phyloP scores from a whole-genome alignment of 1,140 invertebrate species.

The Agraylea sexmaculata region DNA sequence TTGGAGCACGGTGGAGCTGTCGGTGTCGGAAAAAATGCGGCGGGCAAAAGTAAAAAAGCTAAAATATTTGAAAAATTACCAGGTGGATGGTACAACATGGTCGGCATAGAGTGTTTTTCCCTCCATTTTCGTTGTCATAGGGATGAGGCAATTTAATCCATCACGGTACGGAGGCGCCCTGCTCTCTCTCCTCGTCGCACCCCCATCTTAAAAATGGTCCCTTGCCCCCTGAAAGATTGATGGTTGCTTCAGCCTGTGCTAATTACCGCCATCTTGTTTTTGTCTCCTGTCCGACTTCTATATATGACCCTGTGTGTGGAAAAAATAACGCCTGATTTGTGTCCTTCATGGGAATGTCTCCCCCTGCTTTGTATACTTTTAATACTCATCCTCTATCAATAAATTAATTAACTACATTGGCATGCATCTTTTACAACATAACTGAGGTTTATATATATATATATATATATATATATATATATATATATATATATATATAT shows the following conservation, averaged over 20 bases:
- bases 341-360: too few species aligned
- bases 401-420: too few species aligned
- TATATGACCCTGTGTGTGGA: too few species aligned
- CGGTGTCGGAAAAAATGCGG: slow-evolving; percentile 19
- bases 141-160: slow-evolving; percentile 44
- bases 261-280: slow-evolving; percentile 4
- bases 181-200: slow-evolving; percentile 34
- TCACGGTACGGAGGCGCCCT: slow-evolving; percentile 33
- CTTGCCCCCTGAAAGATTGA: slow-evolving; percentile 1
- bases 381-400: too few species aligned
- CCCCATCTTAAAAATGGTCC: slow-evolving; percentile 10
- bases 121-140: slow-evolving; percentile 41
- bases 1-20: too few species aligned
- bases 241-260: not conserved
- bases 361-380: too few species aligned
- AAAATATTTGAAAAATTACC: slow-evolving; percentile 43
- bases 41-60: slow-evolving; percentile 33
- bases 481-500: too few species aligned
- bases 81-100: slow-evolving; percentile 40
- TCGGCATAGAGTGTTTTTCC: slow-evolving; percentile 41
- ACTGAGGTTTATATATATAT: too few species aligned
- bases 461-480: too few species aligned
- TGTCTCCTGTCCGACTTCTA: not conserved
- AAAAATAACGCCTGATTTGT: too few species aligned
- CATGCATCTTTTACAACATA: too few species aligned